A percentile compares a stretch with the other conserved stretches of the same genome.
phyloP scores from a whole-genome alignment of 2,113 vertebrate genomes.

The Cairina moschata region DNA sequence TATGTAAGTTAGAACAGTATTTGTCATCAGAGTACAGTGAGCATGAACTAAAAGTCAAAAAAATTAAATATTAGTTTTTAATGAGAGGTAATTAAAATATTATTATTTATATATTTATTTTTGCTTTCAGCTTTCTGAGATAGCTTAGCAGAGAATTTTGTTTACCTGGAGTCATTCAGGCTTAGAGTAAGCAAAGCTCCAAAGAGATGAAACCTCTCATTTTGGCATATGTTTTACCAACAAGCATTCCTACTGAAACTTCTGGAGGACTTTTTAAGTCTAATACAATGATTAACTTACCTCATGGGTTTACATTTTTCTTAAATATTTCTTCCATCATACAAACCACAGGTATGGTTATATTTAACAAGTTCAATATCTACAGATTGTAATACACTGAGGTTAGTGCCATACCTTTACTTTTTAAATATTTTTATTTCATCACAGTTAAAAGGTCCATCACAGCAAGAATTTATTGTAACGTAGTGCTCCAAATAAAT shows the following conservation, averaged over 20 bases:
- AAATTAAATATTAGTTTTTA: not conserved
- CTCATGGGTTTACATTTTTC: not conserved
- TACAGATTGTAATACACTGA: not conserved
- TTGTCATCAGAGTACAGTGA: not conserved
- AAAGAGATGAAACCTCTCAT: not conserved
- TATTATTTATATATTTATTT: not conserved
- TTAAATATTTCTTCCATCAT: not conserved
- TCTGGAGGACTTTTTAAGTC: not conserved
- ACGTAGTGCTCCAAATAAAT: not conserved
- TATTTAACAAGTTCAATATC: not conserved
- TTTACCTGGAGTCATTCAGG: not conserved
- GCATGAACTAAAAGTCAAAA: not conserved
- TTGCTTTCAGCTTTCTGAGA: not conserved
- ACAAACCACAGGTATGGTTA: not conserved
- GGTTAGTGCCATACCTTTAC: not conserved
- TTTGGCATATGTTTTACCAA: slow-evolving; percentile 24
- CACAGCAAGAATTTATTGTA: not conserved
- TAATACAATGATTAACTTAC: not conserved
- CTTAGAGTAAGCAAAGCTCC: not conserved
- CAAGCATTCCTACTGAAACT: not conserved
- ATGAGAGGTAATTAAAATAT: not conserved
- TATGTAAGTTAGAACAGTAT: not conserved
- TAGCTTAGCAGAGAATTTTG: not conserved
- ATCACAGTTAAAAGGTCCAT: not conserved
- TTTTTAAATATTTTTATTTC: not conserved